A percentile compares a stretch with the other conserved stretches of the same genome.
Conservation (phyloP, 1,140 invertebrate species). For the Bathynomus jamesi region DNA sequence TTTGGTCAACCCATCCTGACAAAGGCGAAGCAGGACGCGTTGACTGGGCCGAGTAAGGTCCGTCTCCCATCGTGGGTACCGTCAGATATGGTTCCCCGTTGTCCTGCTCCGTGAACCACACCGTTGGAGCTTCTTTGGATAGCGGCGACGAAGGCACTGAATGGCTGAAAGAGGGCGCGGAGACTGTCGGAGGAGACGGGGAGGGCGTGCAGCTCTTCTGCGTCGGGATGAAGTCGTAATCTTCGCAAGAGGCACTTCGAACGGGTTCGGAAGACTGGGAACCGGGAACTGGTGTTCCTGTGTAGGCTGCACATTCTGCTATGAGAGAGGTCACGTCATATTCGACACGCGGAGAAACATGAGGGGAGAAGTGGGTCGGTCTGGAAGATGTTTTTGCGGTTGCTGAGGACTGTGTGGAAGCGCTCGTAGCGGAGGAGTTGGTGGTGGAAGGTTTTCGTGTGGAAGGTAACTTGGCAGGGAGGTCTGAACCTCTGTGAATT, state of each 20-base stretch:
- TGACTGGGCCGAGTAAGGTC: background rate
- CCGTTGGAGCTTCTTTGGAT: slow-evolving; percentile 1
- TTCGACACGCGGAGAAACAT: background rate
- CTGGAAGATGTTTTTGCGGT: background rate
- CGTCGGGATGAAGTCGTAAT: slow-evolving; percentile 1
- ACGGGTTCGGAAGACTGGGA: slow-evolving; percentile 5
- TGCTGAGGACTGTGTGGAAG: background rate
- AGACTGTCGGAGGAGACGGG: background rate
- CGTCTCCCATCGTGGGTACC: background rate
- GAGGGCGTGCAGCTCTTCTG: background rate
- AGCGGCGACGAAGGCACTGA: slow-evolving; percentile 8
- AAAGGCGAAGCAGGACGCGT: background rate
- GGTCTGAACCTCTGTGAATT: slow-evolving; percentile 32
- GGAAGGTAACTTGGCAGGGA: slow-evolving; percentile 8
- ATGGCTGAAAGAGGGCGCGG: background rate
- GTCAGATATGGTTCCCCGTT: background rate
- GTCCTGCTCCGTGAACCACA: background rate
- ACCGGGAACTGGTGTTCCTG: slow-evolving; percentile 23
- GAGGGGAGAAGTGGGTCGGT: background rate
- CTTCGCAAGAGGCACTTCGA: background rate
- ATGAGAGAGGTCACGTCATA: slow-evolving; percentile 25
- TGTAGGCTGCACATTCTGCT: slow-evolving; percentile 33
- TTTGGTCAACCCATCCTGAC: background rate
- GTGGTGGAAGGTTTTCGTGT: too few species aligned
- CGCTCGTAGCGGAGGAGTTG: background rate